phyloP scores from a whole-genome alignment of 2,888 invertebrate genomes.

The Athalia circularis region DNA sequence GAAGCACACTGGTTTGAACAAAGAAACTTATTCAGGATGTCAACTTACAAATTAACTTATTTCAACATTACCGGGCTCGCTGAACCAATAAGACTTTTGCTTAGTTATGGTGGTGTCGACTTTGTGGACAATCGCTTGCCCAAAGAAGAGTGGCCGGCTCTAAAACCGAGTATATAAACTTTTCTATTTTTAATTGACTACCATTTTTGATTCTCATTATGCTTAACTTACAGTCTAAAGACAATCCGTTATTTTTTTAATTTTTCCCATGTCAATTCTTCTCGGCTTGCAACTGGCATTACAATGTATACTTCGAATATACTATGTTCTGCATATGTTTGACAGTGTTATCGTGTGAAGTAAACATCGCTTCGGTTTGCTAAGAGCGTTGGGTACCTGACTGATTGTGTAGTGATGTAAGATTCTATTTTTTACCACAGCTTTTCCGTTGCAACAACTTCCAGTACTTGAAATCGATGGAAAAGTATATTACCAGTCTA shows the following conservation, averaged over 20 bases:
- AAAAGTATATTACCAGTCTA: conserved; percentile 35
- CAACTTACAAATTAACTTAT: conserved; percentile 72
- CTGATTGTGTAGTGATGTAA: no score
- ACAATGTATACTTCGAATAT: background rate
- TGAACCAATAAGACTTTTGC: conserved; percentile 70
- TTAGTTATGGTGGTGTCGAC: conserved; percentile 68
- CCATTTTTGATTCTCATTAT: background rate
- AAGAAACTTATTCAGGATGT: conserved; percentile 50
- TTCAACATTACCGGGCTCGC: conserved; percentile 72
- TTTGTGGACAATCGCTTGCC: conserved; percentile 71
- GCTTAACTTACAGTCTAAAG: background rate
- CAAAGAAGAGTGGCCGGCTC: conserved; percentile 65
- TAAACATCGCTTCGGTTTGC: no score
- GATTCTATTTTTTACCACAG: background rate
- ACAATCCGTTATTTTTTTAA: background rate
- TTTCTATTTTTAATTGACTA: background rate
- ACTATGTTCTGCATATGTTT: background rate
- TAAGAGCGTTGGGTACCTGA: no score
- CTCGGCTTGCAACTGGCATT: background rate
- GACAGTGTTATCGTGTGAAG: no score
- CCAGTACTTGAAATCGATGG: conserved; percentile 41
- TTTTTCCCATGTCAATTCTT: background rate
- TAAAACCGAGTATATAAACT: conserved; percentile 59
- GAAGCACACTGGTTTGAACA: no score
- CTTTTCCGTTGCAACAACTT: conserved; percentile 22